Conservation (phyloP, 2,888 invertebrate genomes). For the Syrphus vitripennis region DNA sequence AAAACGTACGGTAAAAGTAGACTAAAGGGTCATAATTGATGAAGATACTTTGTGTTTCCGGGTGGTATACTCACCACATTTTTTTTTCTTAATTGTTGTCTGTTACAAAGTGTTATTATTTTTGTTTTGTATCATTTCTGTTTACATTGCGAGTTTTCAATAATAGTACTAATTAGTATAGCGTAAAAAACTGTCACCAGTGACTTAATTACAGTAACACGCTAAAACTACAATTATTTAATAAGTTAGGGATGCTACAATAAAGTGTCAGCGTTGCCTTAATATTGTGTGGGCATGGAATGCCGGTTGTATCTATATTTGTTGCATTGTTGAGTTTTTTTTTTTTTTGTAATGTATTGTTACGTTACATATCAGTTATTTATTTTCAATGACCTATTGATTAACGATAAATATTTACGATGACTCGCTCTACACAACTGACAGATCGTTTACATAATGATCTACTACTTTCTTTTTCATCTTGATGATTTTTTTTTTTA, state of each 20-base stretch:
- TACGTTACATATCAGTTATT: neutral
- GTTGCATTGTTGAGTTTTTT: neutral
- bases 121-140: constrained; percentile 6
- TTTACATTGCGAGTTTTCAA: constrained; percentile 39
- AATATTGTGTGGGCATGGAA: neutral
- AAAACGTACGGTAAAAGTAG: constrained; percentile 19
- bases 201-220: neutral
- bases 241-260: neutral
- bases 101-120: neutral
- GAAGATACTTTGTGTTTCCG: neutral
- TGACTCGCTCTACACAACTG: neutral
- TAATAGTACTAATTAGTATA: constrained; percentile 3
- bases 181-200: neutral
- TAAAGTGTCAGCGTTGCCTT: neutral
- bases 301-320: constrained; percentile 7
- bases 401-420: constrained; percentile 32
- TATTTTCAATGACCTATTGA: constrained; percentile 32
- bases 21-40: constrained; percentile 9
- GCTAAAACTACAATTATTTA: neutral
- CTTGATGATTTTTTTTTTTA: neutral
- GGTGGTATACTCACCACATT: neutral
- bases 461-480: constrained; percentile 68
- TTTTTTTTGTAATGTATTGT: constrained; percentile 2
- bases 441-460: constrained; percentile 53
- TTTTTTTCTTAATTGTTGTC: neutral